Evolutionary conservation across 2,113 vertebrate species (phyloP).

Genomic region (Cephalopterus ornatus): DNA sequence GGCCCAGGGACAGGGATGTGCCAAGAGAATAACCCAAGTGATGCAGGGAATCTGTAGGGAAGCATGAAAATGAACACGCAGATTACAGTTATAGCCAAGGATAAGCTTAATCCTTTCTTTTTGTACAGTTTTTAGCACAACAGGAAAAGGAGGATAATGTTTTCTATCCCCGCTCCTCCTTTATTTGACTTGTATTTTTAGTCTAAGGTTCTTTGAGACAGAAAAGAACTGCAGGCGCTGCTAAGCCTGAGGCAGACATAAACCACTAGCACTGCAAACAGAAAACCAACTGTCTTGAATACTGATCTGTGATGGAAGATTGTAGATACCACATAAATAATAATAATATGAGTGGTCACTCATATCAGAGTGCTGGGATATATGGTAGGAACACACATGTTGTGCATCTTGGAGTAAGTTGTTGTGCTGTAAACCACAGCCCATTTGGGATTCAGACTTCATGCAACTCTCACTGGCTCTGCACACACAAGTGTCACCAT

Average conservation of each 20-base stretch:
- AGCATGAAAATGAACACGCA: not conserved
- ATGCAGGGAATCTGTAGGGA: not conserved
- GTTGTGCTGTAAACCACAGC: not conserved
- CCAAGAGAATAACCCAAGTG: not conserved
- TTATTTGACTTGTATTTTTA: not conserved
- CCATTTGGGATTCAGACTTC: not conserved
- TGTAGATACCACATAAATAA: not conserved
- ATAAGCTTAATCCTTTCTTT: slow-evolving; percentile 20
- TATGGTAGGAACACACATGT: not conserved
- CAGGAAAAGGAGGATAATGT: not conserved
- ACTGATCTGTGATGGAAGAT: not conserved
- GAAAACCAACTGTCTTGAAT: not conserved
- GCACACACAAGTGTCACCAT: not conserved
- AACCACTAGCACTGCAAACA: not conserved
- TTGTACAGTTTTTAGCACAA: not conserved
- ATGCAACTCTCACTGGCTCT: not conserved
- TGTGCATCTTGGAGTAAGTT: too few relatives aligned
- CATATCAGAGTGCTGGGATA: not conserved
- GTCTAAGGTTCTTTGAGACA: not conserved
- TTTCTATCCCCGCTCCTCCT: not conserved
- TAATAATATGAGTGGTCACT: accelerated
- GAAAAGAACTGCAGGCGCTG: not conserved
- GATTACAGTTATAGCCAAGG: not conserved
- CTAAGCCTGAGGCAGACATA: not conserved
- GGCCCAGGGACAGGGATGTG: not conserved